phyloP scores from a whole-genome alignment of 2,113 vertebrate genomes.

The Sapajus apella region DNA sequence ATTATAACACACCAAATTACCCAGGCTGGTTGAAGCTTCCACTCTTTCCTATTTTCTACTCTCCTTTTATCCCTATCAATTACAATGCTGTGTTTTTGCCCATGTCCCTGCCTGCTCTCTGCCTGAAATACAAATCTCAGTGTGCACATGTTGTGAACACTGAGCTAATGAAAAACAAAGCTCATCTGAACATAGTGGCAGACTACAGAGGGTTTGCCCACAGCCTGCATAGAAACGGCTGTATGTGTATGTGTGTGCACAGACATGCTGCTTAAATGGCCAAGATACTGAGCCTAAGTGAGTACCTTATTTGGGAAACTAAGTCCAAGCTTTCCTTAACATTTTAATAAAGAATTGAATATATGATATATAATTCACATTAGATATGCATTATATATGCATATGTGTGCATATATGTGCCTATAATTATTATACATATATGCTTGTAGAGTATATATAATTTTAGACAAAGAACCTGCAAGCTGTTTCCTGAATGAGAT shows the following conservation, averaged over 20 bases:
- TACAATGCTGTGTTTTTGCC: background rate
- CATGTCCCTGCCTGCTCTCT: background rate
- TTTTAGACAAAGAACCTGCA: conserved; percentile 33
- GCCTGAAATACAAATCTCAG: background rate
- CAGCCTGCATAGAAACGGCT: background rate
- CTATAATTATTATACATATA: background rate
- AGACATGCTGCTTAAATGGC: background rate
- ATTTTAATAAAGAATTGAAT: conserved; percentile 1
- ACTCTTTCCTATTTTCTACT: background rate
- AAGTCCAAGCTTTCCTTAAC: conserved; percentile 21
- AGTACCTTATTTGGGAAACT: conserved; percentile 8
- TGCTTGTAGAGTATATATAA: background rate
- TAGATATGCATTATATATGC: background rate
- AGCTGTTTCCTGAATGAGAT: background rate
- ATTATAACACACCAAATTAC: background rate
- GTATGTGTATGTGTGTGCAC: background rate
- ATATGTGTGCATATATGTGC: background rate
- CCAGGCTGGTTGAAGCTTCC: background rate
- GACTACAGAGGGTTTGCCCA: background rate
- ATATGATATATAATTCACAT: background rate
- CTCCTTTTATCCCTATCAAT: background rate
- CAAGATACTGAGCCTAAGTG: background rate
- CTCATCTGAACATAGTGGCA: background rate
- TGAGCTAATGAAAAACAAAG: background rate
- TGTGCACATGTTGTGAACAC: too few relatives aligned